These are phyloP conservation scores for Callimorpha dominula DNA, from an alignment of 2,888 invertebrate genomes.

Conservation along the genomic window DNA sequence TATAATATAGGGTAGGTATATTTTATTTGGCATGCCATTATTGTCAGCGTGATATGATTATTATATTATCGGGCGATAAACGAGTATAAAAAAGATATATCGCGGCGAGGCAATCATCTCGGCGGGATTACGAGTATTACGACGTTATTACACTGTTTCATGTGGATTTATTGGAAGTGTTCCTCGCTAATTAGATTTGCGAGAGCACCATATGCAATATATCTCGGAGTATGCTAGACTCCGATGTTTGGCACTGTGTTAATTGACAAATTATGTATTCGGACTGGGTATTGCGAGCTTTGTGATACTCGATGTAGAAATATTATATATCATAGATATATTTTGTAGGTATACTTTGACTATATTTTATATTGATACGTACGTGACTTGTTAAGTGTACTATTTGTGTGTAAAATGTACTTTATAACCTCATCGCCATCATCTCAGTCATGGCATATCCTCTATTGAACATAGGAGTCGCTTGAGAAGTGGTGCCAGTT, in stretches of 20 bases:
- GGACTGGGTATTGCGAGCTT: neutral
- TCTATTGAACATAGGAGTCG: no score
- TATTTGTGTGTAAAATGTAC: neutral
- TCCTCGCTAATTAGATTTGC: conserved; percentile 67
- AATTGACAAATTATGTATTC: neutral
- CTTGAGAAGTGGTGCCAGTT: no score
- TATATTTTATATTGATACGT: neutral
- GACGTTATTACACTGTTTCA: conserved; percentile 78
- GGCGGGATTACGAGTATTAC: conserved; percentile 79
- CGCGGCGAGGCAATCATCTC: conserved; percentile 79
- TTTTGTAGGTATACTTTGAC: no score
- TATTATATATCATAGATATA: neutral
- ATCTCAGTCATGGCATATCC: neutral
- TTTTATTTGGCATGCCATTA: conserved; percentile 85
- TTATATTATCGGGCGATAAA: conserved; percentile 86
- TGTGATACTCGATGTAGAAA: neutral
- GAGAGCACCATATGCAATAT: conserved; percentile 20
- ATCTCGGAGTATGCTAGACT: neutral
- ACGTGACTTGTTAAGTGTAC: neutral
- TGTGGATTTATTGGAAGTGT: conserved; percentile 80
- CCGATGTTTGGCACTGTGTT: conserved; percentile 1
- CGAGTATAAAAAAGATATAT: conserved; percentile 84
- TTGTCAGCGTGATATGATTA: conserved; percentile 85
- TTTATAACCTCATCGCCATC: neutral
- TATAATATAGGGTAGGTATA: conserved; percentile 80